Base-by-base conservation (phyloP, 1,140 invertebrate species). In the Meloidogyne hapla region DNA sequence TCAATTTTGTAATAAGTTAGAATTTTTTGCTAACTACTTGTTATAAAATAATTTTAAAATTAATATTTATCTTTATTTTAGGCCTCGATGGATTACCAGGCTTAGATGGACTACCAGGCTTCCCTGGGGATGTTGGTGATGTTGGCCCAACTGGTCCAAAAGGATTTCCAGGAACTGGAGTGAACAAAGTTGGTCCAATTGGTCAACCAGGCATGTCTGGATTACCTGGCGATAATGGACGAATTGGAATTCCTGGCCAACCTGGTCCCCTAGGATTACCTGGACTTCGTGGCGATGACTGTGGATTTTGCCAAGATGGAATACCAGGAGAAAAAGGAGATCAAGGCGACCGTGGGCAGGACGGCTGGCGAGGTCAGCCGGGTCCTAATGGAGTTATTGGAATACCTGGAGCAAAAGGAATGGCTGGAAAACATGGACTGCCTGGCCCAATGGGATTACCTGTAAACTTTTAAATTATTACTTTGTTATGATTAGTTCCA, bases 121-220 rank as follows among this genome's bases (percentile, higher is more conserved):
- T 87, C 48, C 85, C 85, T 28, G 85, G 85, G 76, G 76, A 80
- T 45, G 78, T 87, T 12, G 85, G 85, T 74, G 84, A 83, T 61
- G 67, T 78, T 62, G 85, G 85, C 23, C 64, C 48, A 26, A 26
- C 80, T 13, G 85, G 85, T 67, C 68, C 75, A 74, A 86, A 86
- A 67, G 85, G 85, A 63, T 87, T 86, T 75, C 85, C 85, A 25
- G 84, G 84, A 15, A 83, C 78, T 64, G 85, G 85, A 64, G 85
- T 87, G 6, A 81, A 80, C 13, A 87, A 81, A 64, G 77, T 83
- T 21, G 84, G 84, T 42, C 85, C 85, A 33, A 67, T 67, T n/a
- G 85, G 85, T 42, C 70, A 75, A 42, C 33, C 71, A 2, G 85
- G 85, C n/a, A 73, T 86, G 12, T 68, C 74, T 42, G 85, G 85